phyloP scores from a whole-genome alignment of 2,797 vertebrate genomes.

The Halcyon badia region DNA sequence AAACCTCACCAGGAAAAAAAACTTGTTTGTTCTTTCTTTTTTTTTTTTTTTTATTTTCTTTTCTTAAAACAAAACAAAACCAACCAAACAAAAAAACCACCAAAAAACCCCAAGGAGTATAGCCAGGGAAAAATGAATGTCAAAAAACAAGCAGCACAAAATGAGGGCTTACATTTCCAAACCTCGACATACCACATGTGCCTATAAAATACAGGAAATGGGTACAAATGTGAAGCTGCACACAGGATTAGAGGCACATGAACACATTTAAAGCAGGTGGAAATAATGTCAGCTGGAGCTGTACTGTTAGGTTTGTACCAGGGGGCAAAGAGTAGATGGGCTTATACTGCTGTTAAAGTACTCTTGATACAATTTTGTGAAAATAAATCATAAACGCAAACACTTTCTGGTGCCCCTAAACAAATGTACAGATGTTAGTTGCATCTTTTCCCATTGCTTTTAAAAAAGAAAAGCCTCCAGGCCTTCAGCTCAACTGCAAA shows the following conservation, averaged over 20 bases:
- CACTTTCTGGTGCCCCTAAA: slow-evolving; percentile 17
- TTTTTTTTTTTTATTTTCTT: not conserved
- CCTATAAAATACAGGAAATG: slow-evolving; percentile 76
- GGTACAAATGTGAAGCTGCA: slow-evolving; percentile 75
- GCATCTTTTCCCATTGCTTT: slow-evolving; percentile 22
- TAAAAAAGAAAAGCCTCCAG: slow-evolving; percentile 36
- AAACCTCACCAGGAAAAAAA: not conserved
- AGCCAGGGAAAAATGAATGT: slow-evolving; percentile 49
- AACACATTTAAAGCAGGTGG: slow-evolving; percentile 73
- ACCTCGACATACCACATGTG: slow-evolving; percentile 69
- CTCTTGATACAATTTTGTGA: not conserved
- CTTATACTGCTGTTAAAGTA: not conserved
- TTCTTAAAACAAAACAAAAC: not conserved
- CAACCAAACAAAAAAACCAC: too few relatives aligned
- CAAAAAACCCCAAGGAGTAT: not conserved
- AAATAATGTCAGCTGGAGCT: slow-evolving; percentile 65
- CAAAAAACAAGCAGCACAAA: slow-evolving; percentile 52
- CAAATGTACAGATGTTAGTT: slow-evolving; percentile 26
- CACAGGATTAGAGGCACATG: slow-evolving; percentile 74
- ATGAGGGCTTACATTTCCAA: slow-evolving; percentile 60
- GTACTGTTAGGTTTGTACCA: slow-evolving; percentile 40
- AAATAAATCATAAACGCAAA: slow-evolving; percentile 38
- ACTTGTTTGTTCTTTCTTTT: not conserved
- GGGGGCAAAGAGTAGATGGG: slow-evolving; percentile 15
- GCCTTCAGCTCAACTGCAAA: slow-evolving; percentile 41